These are phyloP conservation scores for Lepeophtheirus salmonis DNA, from an alignment of 1,140 invertebrate genomes.

Conservation along the genomic window DNA sequence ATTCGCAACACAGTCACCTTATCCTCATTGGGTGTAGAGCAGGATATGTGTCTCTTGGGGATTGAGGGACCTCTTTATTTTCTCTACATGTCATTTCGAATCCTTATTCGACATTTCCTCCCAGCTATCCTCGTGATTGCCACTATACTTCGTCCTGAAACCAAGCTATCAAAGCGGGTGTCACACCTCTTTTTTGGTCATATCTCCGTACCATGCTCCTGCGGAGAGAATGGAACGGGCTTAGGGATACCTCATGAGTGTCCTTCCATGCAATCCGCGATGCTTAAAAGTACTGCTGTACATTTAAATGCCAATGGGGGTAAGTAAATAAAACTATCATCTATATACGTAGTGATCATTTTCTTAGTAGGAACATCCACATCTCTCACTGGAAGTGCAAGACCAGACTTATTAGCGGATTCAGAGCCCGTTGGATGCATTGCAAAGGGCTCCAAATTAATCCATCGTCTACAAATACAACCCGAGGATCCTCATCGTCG, in stretches of 20 bases:
- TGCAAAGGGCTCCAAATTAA: background rate
- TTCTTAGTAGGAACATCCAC: background rate
- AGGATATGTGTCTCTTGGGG: slow-evolving; percentile 1
- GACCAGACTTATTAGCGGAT: slow-evolving; percentile 4
- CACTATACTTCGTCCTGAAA: slow-evolving; percentile 6
- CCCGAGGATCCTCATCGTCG: background rate
- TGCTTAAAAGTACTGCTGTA: slow-evolving; percentile 7
- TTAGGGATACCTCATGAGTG: slow-evolving; percentile 7
- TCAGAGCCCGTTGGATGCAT: slow-evolving; percentile 9
- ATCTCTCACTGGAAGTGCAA: background rate
- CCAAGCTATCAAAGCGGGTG: slow-evolving; percentile 11
- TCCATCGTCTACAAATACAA: slow-evolving; percentile 4
- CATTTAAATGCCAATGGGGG: background rate
- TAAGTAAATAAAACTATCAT: background rate
- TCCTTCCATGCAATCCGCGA: slow-evolving; percentile 6
- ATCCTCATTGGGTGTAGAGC: background rate
- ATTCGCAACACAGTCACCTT: background rate
- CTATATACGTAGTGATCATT: background rate
- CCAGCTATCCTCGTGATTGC: background rate
- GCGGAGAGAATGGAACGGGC: slow-evolving; percentile 3
- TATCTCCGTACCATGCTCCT: slow-evolving; percentile 2
- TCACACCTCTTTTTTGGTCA: slow-evolving; percentile 9
- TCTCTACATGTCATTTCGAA: slow-evolving; percentile 6
- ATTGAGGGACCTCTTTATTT: background rate
- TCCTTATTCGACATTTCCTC: background rate